Percentiles rank a stretch among this genome's conserved stretches.
Conservation (phyloP, 2,113 vertebrate genomes). For the Callospermophilus lateralis region DNA sequence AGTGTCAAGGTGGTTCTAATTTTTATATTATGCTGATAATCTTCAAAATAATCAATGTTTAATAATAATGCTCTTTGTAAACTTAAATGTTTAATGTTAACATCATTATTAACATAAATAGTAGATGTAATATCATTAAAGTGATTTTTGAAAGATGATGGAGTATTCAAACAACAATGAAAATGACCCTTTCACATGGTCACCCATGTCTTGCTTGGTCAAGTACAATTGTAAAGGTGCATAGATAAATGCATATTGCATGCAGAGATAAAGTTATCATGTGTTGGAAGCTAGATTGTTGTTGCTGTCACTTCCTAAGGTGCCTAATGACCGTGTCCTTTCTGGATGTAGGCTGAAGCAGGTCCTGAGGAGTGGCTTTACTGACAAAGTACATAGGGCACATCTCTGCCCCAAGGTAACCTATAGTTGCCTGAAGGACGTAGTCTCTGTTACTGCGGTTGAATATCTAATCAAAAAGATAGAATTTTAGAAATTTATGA, state of each 20-base stretch:
- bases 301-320: not conserved
- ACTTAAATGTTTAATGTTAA: not conserved
- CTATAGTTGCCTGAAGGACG: not conserved
- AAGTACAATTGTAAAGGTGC: not conserved
- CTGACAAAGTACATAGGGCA: not conserved
- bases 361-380: not conserved
- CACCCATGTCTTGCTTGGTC: not conserved
- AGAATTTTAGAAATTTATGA: not conserved
- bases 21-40: not conserved
- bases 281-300: not conserved
- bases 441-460: not conserved
- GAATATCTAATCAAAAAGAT: not conserved
- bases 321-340: not conserved
- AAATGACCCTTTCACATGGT: not conserved
- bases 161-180: not conserved
- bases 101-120: not conserved
- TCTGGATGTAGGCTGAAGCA: not conserved
- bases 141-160: not conserved
- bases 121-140: not conserved
- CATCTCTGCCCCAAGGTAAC: not conserved
- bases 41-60: not conserved
- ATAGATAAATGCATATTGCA: fast-evolving
- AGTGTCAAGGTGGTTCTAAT: not conserved
- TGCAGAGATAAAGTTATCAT: not conserved
- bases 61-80: not conserved